Evolutionary conservation across 2,888 invertebrate species (phyloP), one percentile per base, ranked within the genome.

Genomic region (Agrilus mali): DNA sequence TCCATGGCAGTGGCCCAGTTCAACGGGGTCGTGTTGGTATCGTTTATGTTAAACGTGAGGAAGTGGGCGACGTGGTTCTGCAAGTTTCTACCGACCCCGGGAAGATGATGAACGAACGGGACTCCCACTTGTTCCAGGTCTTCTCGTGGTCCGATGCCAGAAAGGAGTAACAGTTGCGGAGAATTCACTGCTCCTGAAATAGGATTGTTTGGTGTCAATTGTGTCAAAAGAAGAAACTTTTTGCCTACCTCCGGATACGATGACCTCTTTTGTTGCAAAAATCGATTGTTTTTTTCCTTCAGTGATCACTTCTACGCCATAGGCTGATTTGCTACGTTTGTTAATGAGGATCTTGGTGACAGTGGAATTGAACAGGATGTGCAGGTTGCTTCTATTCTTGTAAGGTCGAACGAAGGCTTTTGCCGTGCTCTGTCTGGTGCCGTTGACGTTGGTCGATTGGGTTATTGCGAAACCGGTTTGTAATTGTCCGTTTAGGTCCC

Each of bases 1-100:
- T 90, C 90, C 86, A 89, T 89, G 2, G 88, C 88, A 0, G 88
- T 88, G 14, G 88, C 88, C 88, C 88, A 89, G 66, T 89, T 89
- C n/a, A 89, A 72, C 0, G 88, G 82, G 1, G 86, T 74, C 0
- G 86, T 87, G 58, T 89, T 84, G 45, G 87, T 83, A 59, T 90
- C 87, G 51, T 86, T 86, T 41, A 89, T 81, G 47, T 78, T 74
- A 69, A 87, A 92, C 64, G 76, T 82, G 39, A 86, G 67, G 58
- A 84, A 81, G 66, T 76, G 82, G 1, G 88, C 83, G 2, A 87
- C 88, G 61, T 88, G 88, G 64, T 88, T 88, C 58, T 88, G 88
- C 5, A 92, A 75, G 69, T 90, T 92, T 55, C 76, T 74, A 1
- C 88, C 92, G 8, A 92, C 92, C 0, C 82, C 82, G 0, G 86